phyloP scores from a whole-genome alignment of 2,797 vertebrate genomes.

The Hemibagrus guttatus region DNA sequence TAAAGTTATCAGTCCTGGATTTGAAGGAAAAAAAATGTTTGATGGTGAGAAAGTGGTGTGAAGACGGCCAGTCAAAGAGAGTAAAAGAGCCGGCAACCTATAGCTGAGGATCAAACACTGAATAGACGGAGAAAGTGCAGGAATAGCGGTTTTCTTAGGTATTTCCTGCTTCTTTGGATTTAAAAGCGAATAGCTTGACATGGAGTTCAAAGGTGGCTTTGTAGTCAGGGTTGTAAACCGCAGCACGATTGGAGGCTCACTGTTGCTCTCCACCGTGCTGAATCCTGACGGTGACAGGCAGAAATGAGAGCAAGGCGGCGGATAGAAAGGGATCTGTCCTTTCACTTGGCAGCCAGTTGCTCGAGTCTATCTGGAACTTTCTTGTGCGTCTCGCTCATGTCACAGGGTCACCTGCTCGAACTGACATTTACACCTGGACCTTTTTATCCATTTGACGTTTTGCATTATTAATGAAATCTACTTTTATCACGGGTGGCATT shows the following conservation, averaged over 20 bases:
- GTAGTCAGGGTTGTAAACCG: slow-evolving; percentile 26
- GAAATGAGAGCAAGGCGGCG: background rate
- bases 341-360: background rate
- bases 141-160: slow-evolving; percentile 22
- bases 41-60: background rate
- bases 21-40: slow-evolving; percentile 20
- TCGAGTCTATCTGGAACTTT: background rate
- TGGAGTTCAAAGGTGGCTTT: slow-evolving; percentile 43
- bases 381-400: background rate
- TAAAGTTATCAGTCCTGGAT: background rate
- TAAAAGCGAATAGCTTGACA: slow-evolving; percentile 12
- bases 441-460: slow-evolving; percentile 4
- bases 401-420: background rate
- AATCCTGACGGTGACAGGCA: slow-evolving; percentile 5
- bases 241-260: slow-evolving; percentile 30
- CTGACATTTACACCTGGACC: slow-evolving; percentile 18
- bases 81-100: background rate
- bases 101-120: background rate
- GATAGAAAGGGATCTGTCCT: slow-evolving; percentile 10
- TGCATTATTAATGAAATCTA: background rate
- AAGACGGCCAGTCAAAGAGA: background rate
- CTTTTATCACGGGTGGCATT: background rate
- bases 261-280: background rate
- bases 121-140: slow-evolving; percentile 13
- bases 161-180: slow-evolving; percentile 28